Evolutionary conservation across 2,888 invertebrate species (phyloP).

Genomic region (Torymus tubicola): DNA sequence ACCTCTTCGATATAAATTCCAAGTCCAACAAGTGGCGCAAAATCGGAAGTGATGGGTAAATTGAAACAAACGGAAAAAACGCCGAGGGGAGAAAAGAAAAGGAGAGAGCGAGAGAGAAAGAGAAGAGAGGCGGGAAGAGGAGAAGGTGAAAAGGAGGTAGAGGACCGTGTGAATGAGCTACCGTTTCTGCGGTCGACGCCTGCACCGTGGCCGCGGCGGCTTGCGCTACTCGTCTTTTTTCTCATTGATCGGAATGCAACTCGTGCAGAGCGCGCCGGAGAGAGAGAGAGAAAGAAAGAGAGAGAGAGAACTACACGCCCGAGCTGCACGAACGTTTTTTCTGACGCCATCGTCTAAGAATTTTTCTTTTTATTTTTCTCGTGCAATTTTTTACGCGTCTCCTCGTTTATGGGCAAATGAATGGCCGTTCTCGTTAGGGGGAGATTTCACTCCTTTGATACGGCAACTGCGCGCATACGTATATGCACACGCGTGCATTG

Average conservation of each 20-base stretch:
- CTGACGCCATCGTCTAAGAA: constrained; percentile 34
- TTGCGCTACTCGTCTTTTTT: constrained; percentile 60
- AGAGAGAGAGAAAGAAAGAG: too few relatives aligned
- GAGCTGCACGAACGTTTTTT: constrained; percentile 7
- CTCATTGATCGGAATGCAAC: constrained; percentile 69
- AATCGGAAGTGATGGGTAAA: neutral
- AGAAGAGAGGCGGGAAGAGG: constrained; percentile 45
- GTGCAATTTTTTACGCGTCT: constrained; percentile 4
- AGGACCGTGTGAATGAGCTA: constrained; percentile 72
- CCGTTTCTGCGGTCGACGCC: constrained; percentile 68
- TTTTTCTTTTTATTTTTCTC: constrained; percentile 9
- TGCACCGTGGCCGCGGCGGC: constrained; percentile 53
- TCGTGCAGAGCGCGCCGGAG: constrained; percentile 43
- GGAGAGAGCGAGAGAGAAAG: constrained; percentile 14
- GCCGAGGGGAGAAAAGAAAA: neutral
- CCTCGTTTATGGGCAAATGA: constrained; percentile 48
- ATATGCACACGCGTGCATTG: neutral
- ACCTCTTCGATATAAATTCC: too few relatives aligned
- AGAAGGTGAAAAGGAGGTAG: constrained; percentile 50
- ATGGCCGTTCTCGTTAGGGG: constrained; percentile 30
- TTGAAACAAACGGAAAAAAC: too few relatives aligned
- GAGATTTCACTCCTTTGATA: constrained; percentile 20
- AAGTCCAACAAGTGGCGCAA: neutral
- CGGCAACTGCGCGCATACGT: neutral
- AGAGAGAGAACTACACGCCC: too few relatives aligned